phyloP scores from a whole-genome alignment of 2,888 invertebrate species.

The Uloborus plumipes region DNA sequence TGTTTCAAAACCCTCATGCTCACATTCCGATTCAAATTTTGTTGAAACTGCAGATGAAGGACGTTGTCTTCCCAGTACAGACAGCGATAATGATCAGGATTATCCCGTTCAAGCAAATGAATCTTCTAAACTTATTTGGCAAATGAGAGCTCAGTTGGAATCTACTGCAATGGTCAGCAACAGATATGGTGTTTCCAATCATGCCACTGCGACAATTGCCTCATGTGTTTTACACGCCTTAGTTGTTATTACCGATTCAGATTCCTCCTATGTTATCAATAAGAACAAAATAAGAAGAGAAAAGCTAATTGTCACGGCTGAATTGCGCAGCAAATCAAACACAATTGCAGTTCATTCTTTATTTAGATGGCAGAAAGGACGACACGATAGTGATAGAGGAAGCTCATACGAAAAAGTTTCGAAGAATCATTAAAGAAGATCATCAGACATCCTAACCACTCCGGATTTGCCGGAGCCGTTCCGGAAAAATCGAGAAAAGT shows the following conservation, averaged over 20 bases:
- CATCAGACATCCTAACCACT: too few relatives aligned
- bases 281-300: constrained; percentile 19
- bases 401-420: too few relatives aligned
- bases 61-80: too few relatives aligned
- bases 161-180: constrained; percentile 3
- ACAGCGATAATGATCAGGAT: too few relatives aligned
- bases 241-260: background rate
- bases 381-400: background rate
- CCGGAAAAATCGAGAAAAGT: too few relatives aligned
- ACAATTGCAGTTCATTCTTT: background rate
- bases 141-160: constrained; percentile 9
- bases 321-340: background rate
- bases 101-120: too few relatives aligned
- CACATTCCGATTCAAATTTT: too few relatives aligned
- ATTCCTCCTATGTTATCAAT: constrained; percentile 4
- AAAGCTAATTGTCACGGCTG: constrained; percentile 5
- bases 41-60: too few relatives aligned
- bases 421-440: background rate
- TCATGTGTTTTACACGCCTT: constrained; percentile 1
- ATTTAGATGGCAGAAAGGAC: constrained; percentile 7
- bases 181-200: constrained; percentile 11
- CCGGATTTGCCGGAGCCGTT: too few relatives aligned
- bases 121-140: too few relatives aligned
- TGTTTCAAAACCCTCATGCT: too few relatives aligned
- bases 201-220: background rate